Evolutionary conservation across 1,140 invertebrate genomes (phyloP).

Genomic region (Melipona quadrifasciata): DNA sequence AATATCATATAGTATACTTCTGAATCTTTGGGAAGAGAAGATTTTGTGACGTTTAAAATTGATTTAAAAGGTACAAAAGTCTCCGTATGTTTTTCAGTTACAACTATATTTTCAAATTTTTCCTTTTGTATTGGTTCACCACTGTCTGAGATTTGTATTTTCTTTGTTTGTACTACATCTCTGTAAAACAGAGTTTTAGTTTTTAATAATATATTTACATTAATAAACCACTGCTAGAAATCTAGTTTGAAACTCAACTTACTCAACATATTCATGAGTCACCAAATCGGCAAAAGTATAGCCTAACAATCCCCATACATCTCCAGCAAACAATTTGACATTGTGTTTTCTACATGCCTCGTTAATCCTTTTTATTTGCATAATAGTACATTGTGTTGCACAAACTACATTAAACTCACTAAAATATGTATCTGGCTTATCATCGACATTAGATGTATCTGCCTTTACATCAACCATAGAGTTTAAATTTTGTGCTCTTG

Average conservation of each 20-base stretch:
- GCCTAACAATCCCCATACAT: slow-evolving; percentile 97
- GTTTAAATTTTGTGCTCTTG: slow-evolving; percentile 91
- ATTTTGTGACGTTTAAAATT: slow-evolving; percentile 85
- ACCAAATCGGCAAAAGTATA: slow-evolving; percentile 95
- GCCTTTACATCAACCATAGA: slow-evolving; percentile 94
- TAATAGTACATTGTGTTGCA: slow-evolving; percentile 87
- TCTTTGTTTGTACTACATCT: slow-evolving; percentile 76
- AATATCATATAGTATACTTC: slow-evolving; percentile 76
- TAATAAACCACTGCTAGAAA: background rate
- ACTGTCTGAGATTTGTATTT: slow-evolving; percentile 66
- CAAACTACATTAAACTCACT: slow-evolving; percentile 92
- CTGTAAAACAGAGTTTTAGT: slow-evolving; percentile 59
- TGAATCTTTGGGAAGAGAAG: slow-evolving; percentile 66
- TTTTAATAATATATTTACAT: background rate
- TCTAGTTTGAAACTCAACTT: slow-evolving; percentile 75
- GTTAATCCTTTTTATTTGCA: slow-evolving; percentile 89
- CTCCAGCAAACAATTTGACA: slow-evolving; percentile 94
- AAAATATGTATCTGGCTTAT: slow-evolving; percentile 89
- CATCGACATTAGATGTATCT: slow-evolving; percentile 85
- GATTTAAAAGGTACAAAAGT: slow-evolving; percentile 87
- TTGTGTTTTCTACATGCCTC: slow-evolving; percentile 89
- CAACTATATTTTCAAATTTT: slow-evolving; percentile 81
- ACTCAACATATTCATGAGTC: slow-evolving; percentile 93
- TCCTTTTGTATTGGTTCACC: slow-evolving; percentile 72
- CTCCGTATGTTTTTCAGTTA: slow-evolving; percentile 80